These are phyloP conservation scores for Odontamblyopus rebecca DNA, from an alignment of 2,797 vertebrate genomes.

Conservation along the genomic window DNA sequence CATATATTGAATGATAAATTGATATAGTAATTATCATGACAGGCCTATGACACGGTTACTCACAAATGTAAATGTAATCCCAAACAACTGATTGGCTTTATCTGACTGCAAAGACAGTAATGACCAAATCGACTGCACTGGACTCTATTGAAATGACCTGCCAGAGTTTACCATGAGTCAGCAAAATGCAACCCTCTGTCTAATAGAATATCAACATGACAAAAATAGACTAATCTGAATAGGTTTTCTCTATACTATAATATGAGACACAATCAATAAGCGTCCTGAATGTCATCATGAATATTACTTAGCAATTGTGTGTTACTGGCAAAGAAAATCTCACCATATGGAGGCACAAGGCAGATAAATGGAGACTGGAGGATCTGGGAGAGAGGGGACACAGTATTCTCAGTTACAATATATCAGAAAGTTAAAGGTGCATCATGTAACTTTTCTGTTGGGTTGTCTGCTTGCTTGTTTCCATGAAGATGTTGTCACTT, in stretches of 20 bases:
- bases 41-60: constrained; percentile 15
- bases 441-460: too few species aligned
- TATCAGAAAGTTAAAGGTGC: too few species aligned
- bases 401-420: too few species aligned
- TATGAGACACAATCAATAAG: constrained; percentile 12
- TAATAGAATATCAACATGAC: constrained; percentile 9
- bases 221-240: constrained; percentile 2
- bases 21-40: too few species aligned
- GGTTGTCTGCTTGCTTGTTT: too few species aligned
- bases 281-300: constrained; percentile 9
- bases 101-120: constrained; percentile 27
- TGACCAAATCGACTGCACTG: constrained; percentile 36
- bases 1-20: too few species aligned
- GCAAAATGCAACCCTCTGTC: constrained; percentile 26
- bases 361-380: too few species aligned
- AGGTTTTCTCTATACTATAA: constrained; percentile 1
- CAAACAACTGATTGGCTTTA: constrained; percentile 24
- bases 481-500: too few species aligned
- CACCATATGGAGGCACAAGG: not conserved
- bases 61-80: constrained; percentile 34
- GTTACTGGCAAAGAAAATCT: not conserved
- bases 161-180: constrained; percentile 11
- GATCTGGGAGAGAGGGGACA: too few species aligned
- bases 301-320: constrained; percentile 15
- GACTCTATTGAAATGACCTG: constrained; percentile 27